Evolutionary conservation across 2,888 invertebrate species (phyloP).

Genomic region (Ormyrus thymus): DNA sequence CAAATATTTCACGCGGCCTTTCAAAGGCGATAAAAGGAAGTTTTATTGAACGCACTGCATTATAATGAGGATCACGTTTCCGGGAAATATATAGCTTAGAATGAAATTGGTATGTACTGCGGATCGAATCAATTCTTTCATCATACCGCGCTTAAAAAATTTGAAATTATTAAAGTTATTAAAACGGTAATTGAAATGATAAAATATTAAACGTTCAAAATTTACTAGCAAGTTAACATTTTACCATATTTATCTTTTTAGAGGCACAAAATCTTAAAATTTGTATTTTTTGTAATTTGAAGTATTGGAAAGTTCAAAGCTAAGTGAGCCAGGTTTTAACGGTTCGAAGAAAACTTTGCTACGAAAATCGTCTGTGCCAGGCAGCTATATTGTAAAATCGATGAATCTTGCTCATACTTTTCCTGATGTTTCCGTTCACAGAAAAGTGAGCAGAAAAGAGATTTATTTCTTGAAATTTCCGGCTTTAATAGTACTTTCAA

Average conservation of each 20-base stretch:
- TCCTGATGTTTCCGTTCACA: conserved; percentile 1
- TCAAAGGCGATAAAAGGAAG: no score
- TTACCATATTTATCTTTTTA: not conserved
- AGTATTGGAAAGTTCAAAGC: conserved; percentile 28
- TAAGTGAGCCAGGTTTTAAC: conserved; percentile 15
- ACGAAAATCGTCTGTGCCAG: conserved; percentile 32
- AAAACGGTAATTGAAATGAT: no score
- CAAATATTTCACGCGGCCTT: no score
- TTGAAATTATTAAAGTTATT: no score
- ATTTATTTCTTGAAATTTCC: conserved; percentile 27
- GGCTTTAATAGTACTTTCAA: not conserved
- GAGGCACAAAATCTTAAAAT: conserved; percentile 4
- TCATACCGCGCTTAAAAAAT: no score
- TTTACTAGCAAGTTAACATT: no score
- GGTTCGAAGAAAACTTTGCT: conserved; percentile 9
- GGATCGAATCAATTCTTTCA: not conserved
- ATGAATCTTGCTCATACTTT: conserved; percentile 33
- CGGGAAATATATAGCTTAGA: no score
- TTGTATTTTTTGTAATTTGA: conserved; percentile 5
- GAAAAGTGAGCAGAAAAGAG: not conserved
- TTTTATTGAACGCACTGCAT: no score
- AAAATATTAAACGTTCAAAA: no score
- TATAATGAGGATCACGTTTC: no score
- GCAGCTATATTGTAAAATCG: conserved; percentile 30
- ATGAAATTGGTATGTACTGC: no score